Evolutionary conservation across 2,113 vertebrate species (phyloP).

Genomic region (Empidonax traillii): DNA sequence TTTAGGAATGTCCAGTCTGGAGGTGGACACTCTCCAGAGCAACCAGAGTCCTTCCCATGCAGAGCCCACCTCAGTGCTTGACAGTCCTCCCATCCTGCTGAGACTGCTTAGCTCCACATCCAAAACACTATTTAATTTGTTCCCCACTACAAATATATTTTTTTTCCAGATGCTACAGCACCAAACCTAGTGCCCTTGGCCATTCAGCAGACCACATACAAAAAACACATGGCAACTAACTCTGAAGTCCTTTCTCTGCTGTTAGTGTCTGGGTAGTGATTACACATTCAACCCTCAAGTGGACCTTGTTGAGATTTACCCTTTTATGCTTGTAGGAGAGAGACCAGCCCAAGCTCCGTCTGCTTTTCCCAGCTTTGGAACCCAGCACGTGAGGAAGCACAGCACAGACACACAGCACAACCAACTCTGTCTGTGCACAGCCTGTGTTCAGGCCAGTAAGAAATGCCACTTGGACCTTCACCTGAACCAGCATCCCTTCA

Average conservation of each 20-base stretch:
- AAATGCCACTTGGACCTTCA: neutral
- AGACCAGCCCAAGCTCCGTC: neutral
- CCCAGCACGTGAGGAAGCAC: accelerated
- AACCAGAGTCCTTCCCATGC: neutral
- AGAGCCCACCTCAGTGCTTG: neutral
- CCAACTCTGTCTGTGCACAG: neutral
- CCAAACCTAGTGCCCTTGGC: neutral
- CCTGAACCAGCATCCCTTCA: accelerated
- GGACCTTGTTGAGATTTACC: neutral
- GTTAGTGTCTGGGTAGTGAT: neutral
- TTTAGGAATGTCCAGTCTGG: neutral
- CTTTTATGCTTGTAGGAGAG: neutral
- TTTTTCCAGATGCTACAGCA: neutral
- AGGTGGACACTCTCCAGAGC: neutral
- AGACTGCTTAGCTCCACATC: neutral
- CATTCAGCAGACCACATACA: neutral
- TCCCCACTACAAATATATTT: too few species aligned
- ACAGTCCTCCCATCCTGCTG: neutral
- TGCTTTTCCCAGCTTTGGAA: neutral
- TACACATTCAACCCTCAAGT: too few species aligned
- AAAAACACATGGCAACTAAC: neutral
- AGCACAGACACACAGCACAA: neutral
- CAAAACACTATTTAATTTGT: neutral
- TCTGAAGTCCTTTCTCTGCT: neutral
- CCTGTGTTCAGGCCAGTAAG: accelerated